Conservation (phyloP, 2,113 vertebrate species). For the Gambusia holbrooki region DNA sequence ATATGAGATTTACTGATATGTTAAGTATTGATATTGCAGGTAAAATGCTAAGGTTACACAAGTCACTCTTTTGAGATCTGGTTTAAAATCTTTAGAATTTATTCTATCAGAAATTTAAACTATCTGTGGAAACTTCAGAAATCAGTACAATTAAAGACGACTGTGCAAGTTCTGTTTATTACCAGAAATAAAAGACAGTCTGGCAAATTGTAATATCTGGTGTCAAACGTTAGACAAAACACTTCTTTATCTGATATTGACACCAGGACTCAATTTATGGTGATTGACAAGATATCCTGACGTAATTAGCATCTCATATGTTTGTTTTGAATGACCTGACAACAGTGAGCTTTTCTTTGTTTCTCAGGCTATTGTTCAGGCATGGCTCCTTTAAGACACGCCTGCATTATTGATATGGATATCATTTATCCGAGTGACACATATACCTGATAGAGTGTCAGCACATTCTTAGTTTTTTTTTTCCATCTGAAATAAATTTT, state of each 20-base stretch:
- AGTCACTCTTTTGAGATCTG: no score
- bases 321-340: constrained; percentile 32
- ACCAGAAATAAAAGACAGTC: constrained; percentile 4
- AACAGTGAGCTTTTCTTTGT: constrained; percentile 29
- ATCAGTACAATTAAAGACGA: neutral
- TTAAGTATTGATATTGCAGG: neutral
- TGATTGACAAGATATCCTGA: constrained; percentile 46
- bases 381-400: constrained; percentile 54
- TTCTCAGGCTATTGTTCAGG: constrained; percentile 55
- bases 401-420: constrained; percentile 73
- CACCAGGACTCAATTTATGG: constrained; percentile 43
- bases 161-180: constrained; percentile 4
- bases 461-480: constrained; percentile 48
- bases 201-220: constrained; percentile 17
- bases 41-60: neutral
- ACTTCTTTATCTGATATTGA: constrained; percentile 26
- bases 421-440: constrained; percentile 69
- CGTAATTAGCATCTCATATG: constrained; percentile 44
- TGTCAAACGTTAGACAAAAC: constrained; percentile 24
- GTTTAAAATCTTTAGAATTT: neutral
- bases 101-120: neutral
- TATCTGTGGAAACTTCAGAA: neutral
- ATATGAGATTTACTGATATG: no score
- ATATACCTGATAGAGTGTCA: constrained; percentile 48
- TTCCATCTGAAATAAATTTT: constrained; percentile 31